Conservation (phyloP, 2,888 invertebrate genomes). For the Doris montereyensis region DNA sequence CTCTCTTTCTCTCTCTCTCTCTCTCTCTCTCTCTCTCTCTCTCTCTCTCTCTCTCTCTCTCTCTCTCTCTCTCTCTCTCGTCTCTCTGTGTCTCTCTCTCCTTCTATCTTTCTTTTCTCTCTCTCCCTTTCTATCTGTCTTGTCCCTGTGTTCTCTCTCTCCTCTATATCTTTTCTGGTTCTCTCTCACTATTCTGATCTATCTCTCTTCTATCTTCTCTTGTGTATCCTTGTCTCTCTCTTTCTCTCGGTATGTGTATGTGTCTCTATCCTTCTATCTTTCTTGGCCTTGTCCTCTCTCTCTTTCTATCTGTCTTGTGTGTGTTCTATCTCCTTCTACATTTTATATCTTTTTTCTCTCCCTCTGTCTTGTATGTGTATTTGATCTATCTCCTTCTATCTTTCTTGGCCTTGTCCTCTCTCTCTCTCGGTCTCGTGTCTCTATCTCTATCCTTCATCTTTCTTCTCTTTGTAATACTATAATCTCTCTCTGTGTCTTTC, state of each 20-base stretch:
- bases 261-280: neutral
- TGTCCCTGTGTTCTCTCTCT: neutral
- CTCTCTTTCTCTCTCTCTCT: slow-evolving; percentile 20
- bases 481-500: neutral
- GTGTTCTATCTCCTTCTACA: too few species aligned
- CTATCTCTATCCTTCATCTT: neutral
- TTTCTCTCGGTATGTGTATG: too few species aligned
- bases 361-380: too few species aligned
- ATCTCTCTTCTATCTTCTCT: neutral
- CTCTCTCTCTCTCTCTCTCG: neutral
- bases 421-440: slow-evolving; percentile 3
- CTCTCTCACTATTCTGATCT: slow-evolving; percentile 3
- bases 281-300: neutral
- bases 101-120: neutral
- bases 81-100: too few species aligned
- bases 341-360: slow-evolving; percentile 4
- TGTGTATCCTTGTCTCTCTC: neutral
- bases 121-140: too few species aligned
- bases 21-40: slow-evolving; percentile 27
- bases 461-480: too few species aligned
- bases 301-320: neutral
- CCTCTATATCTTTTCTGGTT: neutral
- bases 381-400: too few species aligned
- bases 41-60: slow-evolving; percentile 20
- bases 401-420: neutral